Base-by-base conservation (phyloP, 2,888 invertebrate genomes). In the Hydriomena furcata region DNA sequence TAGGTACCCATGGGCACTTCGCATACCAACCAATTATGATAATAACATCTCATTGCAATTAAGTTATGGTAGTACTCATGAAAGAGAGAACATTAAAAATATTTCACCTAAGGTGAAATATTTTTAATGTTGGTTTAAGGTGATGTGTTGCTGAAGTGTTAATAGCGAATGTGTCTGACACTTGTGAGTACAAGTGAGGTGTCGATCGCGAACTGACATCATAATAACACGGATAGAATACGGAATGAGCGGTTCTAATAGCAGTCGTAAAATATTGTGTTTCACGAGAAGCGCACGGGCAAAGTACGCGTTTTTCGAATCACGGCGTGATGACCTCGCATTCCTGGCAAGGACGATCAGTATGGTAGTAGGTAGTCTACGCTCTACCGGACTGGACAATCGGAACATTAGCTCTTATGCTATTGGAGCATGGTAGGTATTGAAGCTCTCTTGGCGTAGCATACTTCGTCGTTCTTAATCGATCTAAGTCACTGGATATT, bases 321-420 rank as follows among this genome's bases (percentile, higher is more conserved):
- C 72, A 71, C 76, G 75, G 81, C 87, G 83, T 81, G 83, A 71
- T 81, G 84, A 75, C 91, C 91, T 91, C 90, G 86, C 91, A 91
- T 91, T 91, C 91, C 82, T 84, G 74, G 66, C 90, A 91, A 91
- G 91, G 91, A 90, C 91, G 90, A 79, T 75, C 64, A 62, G 69
- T 71, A 71, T 69, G 75, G 73, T 71, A 75, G 73, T 73, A 64
- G 55, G 23, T 59, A 60, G 63, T 61, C 58, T 60, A 48, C 57
- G 64, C 62, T 61, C 61, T 64, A 69, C 65, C 63, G 64, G 55
- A 67, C 66, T 51, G 59, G 55, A 55, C 61, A 48, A 35, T 41
- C 47, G 40, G 40, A 20, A 43, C 32, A 40, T 31, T 25, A 30
- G n/a, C n/a, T n/a, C n/a, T n/a, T n/a, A n/a, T n/a, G n/a, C n/a